Evolutionary conservation across 2,888 invertebrate genomes (phyloP).

Genomic region (Sphaerophoria taeniata): DNA sequence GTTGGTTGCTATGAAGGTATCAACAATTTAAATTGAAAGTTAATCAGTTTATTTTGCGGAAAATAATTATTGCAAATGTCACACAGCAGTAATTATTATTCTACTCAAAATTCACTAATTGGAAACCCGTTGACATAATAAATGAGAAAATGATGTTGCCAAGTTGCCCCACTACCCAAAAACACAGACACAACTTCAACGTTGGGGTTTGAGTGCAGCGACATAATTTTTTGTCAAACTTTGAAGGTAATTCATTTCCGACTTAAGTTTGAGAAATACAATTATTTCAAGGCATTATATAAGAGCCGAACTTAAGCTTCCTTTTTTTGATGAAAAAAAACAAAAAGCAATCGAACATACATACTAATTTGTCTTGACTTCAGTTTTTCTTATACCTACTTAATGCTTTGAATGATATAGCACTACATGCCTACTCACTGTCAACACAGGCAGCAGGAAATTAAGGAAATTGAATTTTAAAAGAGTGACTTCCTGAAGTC

Average conservation of each 20-base stretch:
- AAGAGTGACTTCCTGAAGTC: conserved; percentile 14
- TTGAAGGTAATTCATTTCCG: neutral
- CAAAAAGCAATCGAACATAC: neutral
- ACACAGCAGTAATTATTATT: conserved; percentile 8
- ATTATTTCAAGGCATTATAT: neutral
- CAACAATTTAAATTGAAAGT: conserved; percentile 30
- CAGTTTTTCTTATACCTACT: neutral
- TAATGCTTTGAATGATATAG: neutral
- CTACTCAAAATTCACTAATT: conserved; percentile 12
- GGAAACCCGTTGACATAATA: conserved; percentile 14
- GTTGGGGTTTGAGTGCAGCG: neutral
- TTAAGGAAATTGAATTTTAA: conserved; percentile 30
- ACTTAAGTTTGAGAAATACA: neutral
- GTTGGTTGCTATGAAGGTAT: neutral
- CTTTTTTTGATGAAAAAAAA: neutral
- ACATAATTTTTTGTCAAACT: neutral
- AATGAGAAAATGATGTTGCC: neutral
- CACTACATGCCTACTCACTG: neutral
- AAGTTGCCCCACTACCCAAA: neutral
- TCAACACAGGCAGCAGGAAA: conserved; percentile 24
- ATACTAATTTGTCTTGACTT: neutral
- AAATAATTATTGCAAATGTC: conserved; percentile 22
- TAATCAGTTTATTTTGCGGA: conserved; percentile 35
- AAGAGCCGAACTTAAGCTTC: conserved; percentile 8
- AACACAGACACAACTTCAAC: no score